Conservation (phyloP, 2,113 vertebrate species). For the Corythaixoides concolor region DNA sequence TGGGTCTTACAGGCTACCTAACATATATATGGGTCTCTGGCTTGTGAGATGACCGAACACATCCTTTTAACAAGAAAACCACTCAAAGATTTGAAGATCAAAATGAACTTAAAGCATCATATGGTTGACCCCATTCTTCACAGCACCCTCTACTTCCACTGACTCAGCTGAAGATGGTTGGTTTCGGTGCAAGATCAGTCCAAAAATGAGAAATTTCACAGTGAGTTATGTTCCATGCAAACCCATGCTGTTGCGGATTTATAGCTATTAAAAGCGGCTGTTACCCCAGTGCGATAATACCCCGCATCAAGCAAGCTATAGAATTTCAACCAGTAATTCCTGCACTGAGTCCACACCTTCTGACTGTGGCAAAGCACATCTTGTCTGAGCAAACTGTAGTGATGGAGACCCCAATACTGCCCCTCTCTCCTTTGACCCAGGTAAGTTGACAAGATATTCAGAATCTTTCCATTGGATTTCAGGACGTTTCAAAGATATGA, state of each 20-base stretch:
- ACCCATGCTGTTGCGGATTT: not conserved
- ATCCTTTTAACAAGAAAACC: constrained; percentile 15
- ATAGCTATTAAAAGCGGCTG: not conserved
- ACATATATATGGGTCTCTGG: not conserved
- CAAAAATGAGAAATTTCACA: constrained; percentile 10
- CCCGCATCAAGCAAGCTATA: not conserved
- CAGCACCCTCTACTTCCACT: not conserved
- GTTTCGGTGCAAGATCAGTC: not conserved
- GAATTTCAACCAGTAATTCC: not conserved
- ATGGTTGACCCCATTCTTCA: not conserved
- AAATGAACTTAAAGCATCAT: not conserved
- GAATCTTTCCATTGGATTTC: constrained; percentile 3
- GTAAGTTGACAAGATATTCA: not conserved
- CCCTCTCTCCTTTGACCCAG: not conserved
- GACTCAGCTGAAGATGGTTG: not conserved
- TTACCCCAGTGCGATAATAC: not conserved
- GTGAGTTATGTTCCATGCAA: not conserved
- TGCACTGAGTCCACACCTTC: not conserved
- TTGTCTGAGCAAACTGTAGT: not conserved
- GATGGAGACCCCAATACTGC: not conserved
- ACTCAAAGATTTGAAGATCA: not conserved
- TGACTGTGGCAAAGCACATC: not conserved
- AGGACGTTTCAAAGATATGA: not conserved
- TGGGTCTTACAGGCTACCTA: not conserved
- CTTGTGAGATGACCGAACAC: not conserved